Conservation (phyloP, 2,888 invertebrate species). For the Agapostemon virescens region DNA sequence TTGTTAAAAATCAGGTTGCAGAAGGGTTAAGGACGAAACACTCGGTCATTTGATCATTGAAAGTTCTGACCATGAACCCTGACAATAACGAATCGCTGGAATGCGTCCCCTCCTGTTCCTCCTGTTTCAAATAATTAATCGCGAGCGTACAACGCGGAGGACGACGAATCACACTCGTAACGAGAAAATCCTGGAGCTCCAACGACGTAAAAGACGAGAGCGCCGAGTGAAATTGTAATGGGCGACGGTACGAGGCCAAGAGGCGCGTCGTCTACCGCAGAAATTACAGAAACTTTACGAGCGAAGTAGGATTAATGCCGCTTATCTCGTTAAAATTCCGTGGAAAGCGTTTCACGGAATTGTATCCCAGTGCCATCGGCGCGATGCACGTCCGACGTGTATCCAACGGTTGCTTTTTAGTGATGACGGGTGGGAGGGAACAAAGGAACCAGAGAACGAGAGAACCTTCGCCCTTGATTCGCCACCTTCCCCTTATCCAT, state of each 20-base stretch:
- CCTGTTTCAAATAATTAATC: constrained; percentile 14
- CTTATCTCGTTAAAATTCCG: constrained; percentile 38
- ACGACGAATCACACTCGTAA: constrained; percentile 3
- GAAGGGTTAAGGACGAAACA: not conserved
- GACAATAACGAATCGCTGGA: not conserved
- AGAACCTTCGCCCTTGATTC: constrained; percentile 29
- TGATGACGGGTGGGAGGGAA: not conserved
- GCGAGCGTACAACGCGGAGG: not conserved
- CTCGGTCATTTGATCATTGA: not conserved
- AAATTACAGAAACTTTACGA: constrained; percentile 37
- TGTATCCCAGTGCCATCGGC: constrained; percentile 32
- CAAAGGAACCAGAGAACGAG: not conserved
- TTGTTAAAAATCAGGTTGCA: not conserved
- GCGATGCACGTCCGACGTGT: constrained; percentile 22
- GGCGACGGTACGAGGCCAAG: constrained; percentile 1
- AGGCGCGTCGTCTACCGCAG: constrained; percentile 10
- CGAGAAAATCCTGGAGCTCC: not conserved
- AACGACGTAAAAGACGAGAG: not conserved
- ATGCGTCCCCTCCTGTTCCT: no score
- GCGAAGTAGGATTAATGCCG: constrained; percentile 20
- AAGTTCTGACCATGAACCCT: not conserved
- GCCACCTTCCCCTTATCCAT: constrained; percentile 32
- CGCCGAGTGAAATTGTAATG: constrained; percentile 7
- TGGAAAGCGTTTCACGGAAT: constrained; percentile 34
- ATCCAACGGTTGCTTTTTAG: not conserved